Evolutionary conservation across 2,888 invertebrate genomes (phyloP).

Genomic region (Trilocha varians): DNA sequence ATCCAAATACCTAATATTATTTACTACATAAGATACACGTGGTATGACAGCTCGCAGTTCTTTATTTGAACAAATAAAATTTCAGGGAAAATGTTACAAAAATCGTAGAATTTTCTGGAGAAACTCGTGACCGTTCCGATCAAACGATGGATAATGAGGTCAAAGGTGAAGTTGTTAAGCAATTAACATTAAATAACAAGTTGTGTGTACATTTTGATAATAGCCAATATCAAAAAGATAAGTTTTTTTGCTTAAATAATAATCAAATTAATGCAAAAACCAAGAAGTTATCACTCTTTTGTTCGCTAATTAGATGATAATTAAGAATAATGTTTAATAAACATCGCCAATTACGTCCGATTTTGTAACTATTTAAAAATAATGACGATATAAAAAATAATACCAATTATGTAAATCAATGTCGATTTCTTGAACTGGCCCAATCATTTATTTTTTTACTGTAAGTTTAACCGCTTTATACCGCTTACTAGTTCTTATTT

Average conservation of each 20-base stretch:
- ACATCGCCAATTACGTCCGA: neutral
- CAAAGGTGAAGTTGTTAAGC: neutral
- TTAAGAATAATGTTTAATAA: neutral
- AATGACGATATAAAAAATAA: neutral
- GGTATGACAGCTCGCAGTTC: no score
- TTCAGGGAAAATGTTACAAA: no score
- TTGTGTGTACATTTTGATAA: neutral
- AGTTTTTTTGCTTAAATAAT: neutral
- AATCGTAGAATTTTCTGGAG: neutral
- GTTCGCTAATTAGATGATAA: neutral
- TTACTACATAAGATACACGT: no score
- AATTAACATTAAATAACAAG: neutral
- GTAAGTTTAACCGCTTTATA: no score
- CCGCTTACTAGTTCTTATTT: no score
- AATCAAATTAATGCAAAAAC: constrained; percentile 3
- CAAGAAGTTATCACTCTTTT: constrained; percentile 2
- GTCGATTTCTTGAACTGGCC: no score
- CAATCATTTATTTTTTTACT: no score
- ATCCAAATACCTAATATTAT: no score
- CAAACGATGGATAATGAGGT: neutral
- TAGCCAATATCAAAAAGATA: constrained; percentile 1
- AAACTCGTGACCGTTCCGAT: neutral
- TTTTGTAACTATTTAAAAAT: neutral
- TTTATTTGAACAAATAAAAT: no score
- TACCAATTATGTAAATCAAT: no score